Conservation (phyloP, 2,113 vertebrate species). For the Catagonus wagneri region DNA sequence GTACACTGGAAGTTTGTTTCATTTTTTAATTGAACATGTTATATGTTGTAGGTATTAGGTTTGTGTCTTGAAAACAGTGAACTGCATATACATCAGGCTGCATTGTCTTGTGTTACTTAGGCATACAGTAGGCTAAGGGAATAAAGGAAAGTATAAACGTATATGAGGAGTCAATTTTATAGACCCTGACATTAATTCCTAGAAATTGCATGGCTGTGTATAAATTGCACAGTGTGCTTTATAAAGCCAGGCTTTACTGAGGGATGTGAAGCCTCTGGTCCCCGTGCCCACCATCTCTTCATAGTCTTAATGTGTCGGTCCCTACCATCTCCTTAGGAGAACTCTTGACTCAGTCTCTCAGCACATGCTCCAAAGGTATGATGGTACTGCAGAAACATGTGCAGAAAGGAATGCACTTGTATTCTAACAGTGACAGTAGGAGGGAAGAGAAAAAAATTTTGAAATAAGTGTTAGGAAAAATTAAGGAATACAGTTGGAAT, state of each 20-base stretch:
- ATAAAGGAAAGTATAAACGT: background rate
- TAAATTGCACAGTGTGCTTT: background rate
- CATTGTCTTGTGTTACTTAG: background rate
- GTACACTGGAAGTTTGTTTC: background rate
- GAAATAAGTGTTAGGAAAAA: constrained; percentile 60
- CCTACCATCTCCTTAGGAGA: background rate
- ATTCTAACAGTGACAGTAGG: constrained; percentile 37
- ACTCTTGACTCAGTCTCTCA: constrained; percentile 13
- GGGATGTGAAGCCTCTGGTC: background rate
- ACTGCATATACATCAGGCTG: background rate
- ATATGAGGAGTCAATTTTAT: background rate
- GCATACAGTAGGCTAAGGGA: background rate
- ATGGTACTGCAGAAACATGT: constrained; percentile 33
- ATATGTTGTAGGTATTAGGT: background rate
- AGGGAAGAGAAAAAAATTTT: background rate
- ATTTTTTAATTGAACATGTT: background rate
- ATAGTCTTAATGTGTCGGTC: too few relatives aligned
- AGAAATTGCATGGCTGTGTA: background rate
- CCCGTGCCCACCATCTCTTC: background rate
- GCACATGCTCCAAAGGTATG: background rate
- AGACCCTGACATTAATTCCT: background rate
- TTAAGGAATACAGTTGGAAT: constrained; percentile 44
- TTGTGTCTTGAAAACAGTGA: background rate
- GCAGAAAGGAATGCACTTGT: constrained; percentile 51
- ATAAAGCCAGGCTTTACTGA: background rate